Conservation (phyloP, 2,113 vertebrate species). For the Sclerurus mexicanus region DNA sequence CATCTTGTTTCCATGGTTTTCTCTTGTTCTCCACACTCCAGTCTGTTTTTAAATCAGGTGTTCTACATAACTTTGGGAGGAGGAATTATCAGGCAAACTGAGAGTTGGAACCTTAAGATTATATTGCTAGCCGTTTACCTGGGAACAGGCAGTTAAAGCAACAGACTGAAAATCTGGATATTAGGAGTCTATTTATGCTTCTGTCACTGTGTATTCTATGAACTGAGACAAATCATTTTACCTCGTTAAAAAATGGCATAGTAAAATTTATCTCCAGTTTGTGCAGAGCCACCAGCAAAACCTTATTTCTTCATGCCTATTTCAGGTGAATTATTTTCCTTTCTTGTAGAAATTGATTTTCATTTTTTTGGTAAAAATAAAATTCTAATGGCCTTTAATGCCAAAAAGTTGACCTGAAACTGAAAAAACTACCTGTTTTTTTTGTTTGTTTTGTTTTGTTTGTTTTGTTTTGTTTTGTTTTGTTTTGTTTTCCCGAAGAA, state of each 20-base stretch:
- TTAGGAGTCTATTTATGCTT: not conserved
- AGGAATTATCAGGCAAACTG: not conserved
- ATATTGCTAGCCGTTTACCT: not conserved
- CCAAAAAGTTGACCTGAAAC: not conserved
- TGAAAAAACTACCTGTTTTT: not conserved
- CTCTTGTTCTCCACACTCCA: not conserved
- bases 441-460: too few species aligned
- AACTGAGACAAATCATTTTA: not conserved
- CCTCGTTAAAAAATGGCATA: not conserved
- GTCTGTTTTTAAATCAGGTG: not conserved
- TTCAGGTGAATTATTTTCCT: not conserved
- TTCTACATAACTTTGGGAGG: not conserved
- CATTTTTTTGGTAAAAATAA: not conserved
- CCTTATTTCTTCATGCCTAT: not conserved
- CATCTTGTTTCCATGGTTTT: conserved; percentile 61
- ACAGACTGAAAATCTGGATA: not conserved
- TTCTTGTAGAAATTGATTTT: not conserved
- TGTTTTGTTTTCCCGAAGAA: not conserved
- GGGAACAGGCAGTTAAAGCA: not conserved
- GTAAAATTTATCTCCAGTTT: not conserved
- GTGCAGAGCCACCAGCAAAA: not conserved
- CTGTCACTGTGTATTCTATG: not conserved
- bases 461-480: too few species aligned
- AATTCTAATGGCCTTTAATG: not conserved
- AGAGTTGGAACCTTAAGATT: not conserved